phyloP scores from a whole-genome alignment of 2,888 invertebrate species.

The Andrena camellia region DNA sequence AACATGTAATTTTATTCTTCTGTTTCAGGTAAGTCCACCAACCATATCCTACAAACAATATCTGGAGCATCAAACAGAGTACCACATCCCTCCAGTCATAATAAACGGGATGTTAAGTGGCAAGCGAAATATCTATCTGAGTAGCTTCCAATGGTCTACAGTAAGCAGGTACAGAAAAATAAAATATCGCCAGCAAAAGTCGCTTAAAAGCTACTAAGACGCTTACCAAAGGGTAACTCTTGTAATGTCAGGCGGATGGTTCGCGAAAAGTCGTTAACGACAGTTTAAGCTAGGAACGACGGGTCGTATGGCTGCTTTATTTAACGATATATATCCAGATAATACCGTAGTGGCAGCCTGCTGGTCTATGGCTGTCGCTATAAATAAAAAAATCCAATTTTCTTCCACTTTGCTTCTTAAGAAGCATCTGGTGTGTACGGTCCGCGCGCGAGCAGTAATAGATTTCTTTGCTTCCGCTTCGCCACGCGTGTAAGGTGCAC shows the following conservation, averaged over 20 bases:
- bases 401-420: slow-evolving; percentile 31
- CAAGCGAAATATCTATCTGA: slow-evolving; percentile 3
- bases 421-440: slow-evolving; percentile 26
- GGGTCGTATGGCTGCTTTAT: slow-evolving; percentile 61
- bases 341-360: slow-evolving; percentile 50
- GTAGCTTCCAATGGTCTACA: slow-evolving; percentile 25
- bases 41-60: slow-evolving; percentile 38
- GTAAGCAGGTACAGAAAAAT: slow-evolving; percentile 41
- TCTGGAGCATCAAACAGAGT: neutral
- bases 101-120: neutral
- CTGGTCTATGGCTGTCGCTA: slow-evolving; percentile 38
- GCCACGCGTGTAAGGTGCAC: slow-evolving; percentile 18
- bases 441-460: slow-evolving; percentile 30
- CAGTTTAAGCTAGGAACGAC: slow-evolving; percentile 67
- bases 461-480: slow-evolving; percentile 44
- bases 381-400: slow-evolving; percentile 69
- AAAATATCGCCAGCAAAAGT: slow-evolving; percentile 40
- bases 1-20: slow-evolving; percentile 57
- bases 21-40: slow-evolving; percentile 75
- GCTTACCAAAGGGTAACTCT: slow-evolving; percentile 49
- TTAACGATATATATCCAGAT: slow-evolving; percentile 67
- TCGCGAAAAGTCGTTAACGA: slow-evolving; percentile 69
- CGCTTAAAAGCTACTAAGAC: slow-evolving; percentile 41
- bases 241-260: slow-evolving; percentile 46
- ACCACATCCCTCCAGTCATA: slow-evolving; percentile 60